A percentile compares a stretch with the other conserved stretches of the same genome.
phyloP scores from a whole-genome alignment of 2,797 vertebrate species.

The Phylloscopus collybita region DNA sequence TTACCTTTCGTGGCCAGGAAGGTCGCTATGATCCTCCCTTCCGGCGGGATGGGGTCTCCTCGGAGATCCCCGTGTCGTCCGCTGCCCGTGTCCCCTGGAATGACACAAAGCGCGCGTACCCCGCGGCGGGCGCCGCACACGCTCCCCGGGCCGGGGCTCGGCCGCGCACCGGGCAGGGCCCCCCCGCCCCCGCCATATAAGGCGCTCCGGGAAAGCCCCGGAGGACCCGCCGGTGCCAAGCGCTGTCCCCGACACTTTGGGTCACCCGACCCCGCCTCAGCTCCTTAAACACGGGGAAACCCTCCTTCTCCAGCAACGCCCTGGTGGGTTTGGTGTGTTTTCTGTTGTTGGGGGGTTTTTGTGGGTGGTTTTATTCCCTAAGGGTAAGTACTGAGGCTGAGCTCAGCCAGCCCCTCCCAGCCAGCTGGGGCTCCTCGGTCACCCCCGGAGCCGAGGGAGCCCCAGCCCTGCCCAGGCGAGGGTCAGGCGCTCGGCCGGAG shows the following conservation, averaged over 20 bases:
- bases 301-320: neutral
- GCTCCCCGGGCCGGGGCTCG: neutral
- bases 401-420: neutral
- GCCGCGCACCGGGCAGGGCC: neutral
- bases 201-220: neutral
- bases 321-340: neutral
- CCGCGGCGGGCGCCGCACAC: neutral
- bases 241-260: neutral
- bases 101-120: accelerated
- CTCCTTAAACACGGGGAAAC: neutral
- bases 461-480: neutral
- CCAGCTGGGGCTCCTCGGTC: neutral
- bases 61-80: neutral
- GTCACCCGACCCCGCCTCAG: neutral
- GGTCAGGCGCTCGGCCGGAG: neutral
- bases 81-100: neutral
- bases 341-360: neutral
- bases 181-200: neutral
- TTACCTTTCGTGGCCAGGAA: neutral
- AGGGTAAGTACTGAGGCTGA: neutral
- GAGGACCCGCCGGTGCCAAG: neutral
- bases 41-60: neutral
- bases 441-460: neutral
- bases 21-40: neutral
- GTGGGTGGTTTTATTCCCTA: accelerated